A percentile compares a stretch with the other conserved stretches of the same genome.
phyloP scores from a whole-genome alignment of 2,888 invertebrate species.

The Amphipoea oculea region DNA sequence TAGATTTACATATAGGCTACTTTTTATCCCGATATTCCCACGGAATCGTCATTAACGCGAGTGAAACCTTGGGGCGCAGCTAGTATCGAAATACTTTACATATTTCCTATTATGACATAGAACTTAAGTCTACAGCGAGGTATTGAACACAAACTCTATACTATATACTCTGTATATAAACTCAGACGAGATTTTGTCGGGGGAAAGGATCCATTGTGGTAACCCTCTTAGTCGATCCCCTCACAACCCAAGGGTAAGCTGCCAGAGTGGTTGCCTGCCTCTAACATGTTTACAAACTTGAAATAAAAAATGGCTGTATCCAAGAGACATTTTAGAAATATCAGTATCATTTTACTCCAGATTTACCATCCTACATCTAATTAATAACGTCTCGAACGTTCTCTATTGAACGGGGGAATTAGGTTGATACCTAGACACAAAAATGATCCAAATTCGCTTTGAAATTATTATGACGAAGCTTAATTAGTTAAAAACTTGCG shows the following conservation, averaged over 20 bases:
- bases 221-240: constrained; percentile 85
- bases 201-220: constrained; percentile 86
- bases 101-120: constrained; percentile 21
- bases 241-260: constrained; percentile 81
- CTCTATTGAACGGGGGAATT: constrained; percentile 10
- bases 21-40: too few species aligned
- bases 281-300: constrained; percentile 78
- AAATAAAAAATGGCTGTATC: constrained; percentile 71
- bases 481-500: constrained; percentile 44
- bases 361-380: constrained; percentile 17
- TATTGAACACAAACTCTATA: constrained; percentile 51
- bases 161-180: constrained; percentile 51
- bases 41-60: too few species aligned
- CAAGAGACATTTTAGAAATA: constrained; percentile 63
- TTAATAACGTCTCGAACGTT: constrained; percentile 11
- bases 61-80: too few species aligned
- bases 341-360: constrained; percentile 9
- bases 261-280: constrained; percentile 74
- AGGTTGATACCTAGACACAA: neutral
- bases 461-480: constrained; percentile 16
- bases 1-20: too few species aligned
- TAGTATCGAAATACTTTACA: constrained; percentile 4
- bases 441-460: constrained; percentile 19
- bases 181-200: constrained; percentile 80
- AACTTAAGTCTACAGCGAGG: constrained; percentile 37